Evolutionary conservation across 1,140 invertebrate species (phyloP), one percentile per base, ranked within the genome.

Genomic region (Hormaphis cornu): DNA sequence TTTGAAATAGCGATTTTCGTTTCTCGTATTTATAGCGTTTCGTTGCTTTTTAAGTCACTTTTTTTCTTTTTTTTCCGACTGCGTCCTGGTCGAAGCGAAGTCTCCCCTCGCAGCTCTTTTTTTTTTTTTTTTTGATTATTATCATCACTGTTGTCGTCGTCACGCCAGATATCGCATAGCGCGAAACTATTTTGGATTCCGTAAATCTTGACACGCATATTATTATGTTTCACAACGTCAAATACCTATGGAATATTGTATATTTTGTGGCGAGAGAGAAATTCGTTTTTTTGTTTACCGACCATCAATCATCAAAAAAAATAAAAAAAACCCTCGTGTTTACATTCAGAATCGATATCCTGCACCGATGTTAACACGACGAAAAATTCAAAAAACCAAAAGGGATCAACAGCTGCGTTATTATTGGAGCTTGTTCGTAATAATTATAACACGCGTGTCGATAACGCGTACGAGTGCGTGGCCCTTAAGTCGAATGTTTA

Each of bases 261-360:
- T 37, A 28, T 56, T 26, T 14, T n/a, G n/a, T n/a, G n/a, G n/a
- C n/a, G n/a, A n/a, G n/a, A n/a, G n/a, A n/a, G n/a, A n/a, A n/a
- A n/a, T n/a, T n/a, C n/a, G n/a, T n/a, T 50, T 26, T 50, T 33
- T 54, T 20, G 26, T n/a, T 33, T 22, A 22, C 20, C 18, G 18
- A 56, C 37, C 33, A 56, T 56, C 54, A 56, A 56, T 56, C 54
- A 56, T 20, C 33, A n/a, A 22, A n/a, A n/a, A n/a, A n/a, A n/a
- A n/a, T n/a, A n/a, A n/a, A n/a, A n/a, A n/a, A n/a, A n/a, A n/a
- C 8, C 18, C 35, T 56, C 3, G 18, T 56, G 18, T 56, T 54
- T 56, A 37, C 37, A 56, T 56, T 37, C 37, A n/a, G n/a, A 56
- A 37, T 56, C 54, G 20, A 56, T 37, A 56, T 56, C 37, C 20